Evolutionary conservation across 2,113 vertebrate species (phyloP), one percentile per base, ranked within the genome.

Genomic region (Corythoichthys haematopterus): DNA sequence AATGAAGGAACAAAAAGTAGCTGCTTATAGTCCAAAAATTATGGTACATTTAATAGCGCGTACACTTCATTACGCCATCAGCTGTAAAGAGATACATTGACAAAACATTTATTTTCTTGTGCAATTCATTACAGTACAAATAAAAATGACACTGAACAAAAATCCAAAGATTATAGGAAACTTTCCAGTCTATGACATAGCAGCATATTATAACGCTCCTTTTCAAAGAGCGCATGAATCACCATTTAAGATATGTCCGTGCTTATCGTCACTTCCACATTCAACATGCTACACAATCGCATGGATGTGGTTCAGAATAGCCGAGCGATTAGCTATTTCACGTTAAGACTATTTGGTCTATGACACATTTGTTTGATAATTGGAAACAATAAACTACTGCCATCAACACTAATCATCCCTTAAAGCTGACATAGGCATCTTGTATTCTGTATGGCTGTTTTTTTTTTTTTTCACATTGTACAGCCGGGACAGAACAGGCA

Each of bases 51-150:
- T 8, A 65, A 60, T 52, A 20, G 36, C 37, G 47, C 11, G 35
- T 59, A 57, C 33, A 57, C 47, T 20, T 2, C 1, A 8, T 15
- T 14, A 61, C 40, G 4, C 7, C 16, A 4, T 45, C 50, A 61
- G 53, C 51, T 70, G 55, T 62, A 65, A 62, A 65, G 43, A 65
- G 43, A 72, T 64, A 78, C 63, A 61, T 65, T 76, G 70, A 84
- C 70, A 77, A 78, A 80, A 86, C 72, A 82, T 86, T 82, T 89
- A 85, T 87, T 86, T 86, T 86, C 53, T 80, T 88, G 87, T 86
- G 88, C 88, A 86, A 84, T 78, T 83, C 77, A 76, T 83, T 85
- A 87, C 87, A 90, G 83, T 88, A 86, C 79, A 87, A 82, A 82
- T 52, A 85, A 56, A 81, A 71, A 75, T 57, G 69, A 87, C 67